Conservation (phyloP, 2,113 vertebrate species). For the Delphinus delphis region DNA sequence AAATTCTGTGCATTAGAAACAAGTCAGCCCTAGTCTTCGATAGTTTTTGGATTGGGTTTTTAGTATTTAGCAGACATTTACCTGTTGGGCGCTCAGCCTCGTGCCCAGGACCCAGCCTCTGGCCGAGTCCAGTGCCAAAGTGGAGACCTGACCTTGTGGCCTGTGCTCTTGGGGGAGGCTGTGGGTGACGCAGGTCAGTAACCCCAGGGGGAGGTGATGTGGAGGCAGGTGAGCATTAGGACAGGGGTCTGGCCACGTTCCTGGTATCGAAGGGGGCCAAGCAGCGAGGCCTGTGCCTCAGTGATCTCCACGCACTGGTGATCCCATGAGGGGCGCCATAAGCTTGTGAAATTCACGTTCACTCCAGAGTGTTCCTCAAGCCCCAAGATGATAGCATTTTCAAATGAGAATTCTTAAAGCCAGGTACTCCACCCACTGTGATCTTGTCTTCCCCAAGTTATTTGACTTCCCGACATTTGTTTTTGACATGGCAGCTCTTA, state of each 20-base stretch:
- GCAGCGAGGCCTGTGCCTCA: background rate
- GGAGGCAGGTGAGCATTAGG: background rate
- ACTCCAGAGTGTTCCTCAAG: rapidly evolving
- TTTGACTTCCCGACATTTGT: background rate
- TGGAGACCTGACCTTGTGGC: background rate
- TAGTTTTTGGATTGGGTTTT: background rate
- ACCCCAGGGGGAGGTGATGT: background rate
- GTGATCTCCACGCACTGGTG: background rate
- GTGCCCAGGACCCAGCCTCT: background rate
- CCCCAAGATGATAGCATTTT: background rate
- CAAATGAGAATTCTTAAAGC: background rate
- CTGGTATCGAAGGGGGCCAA: background rate
- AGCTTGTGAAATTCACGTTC: background rate
- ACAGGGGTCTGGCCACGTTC: background rate
- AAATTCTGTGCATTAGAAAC: background rate
- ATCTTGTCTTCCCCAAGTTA: background rate
- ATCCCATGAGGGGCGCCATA: background rate
- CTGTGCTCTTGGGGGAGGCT: background rate
- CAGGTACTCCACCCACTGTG: background rate
- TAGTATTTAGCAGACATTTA: background rate
- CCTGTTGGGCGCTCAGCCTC: background rate
- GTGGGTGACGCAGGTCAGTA: background rate
- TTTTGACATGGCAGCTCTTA: background rate
- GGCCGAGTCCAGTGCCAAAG: background rate
- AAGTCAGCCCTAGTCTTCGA: background rate